Conservation (phyloP, 2,113 vertebrate species). For the Anoura caudifer region DNA sequence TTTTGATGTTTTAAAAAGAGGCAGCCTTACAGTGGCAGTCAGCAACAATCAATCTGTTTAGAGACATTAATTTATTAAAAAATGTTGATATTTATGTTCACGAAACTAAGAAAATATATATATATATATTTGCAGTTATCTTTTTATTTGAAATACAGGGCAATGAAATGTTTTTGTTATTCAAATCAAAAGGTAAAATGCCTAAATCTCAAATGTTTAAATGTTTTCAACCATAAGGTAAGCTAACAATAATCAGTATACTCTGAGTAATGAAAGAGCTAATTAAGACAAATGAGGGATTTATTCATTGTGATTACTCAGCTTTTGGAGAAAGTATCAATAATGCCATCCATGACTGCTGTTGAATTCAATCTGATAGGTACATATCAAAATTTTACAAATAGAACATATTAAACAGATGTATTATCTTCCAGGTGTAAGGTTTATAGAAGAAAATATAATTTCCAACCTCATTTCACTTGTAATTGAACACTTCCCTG, state of each 20-base stretch:
- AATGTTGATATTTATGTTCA: neutral
- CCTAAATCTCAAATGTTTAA: conserved; percentile 5
- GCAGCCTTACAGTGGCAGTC: neutral
- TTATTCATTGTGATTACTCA: neutral
- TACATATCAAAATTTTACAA: conserved; percentile 47
- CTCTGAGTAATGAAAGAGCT: neutral
- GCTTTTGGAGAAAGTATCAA: neutral
- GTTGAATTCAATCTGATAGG: conserved; percentile 13
- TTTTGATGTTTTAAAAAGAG: neutral
- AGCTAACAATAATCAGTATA: neutral
- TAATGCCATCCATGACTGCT: neutral
- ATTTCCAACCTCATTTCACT: conserved; percentile 70
- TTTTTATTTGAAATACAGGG: neutral
- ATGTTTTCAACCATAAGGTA: conserved; percentile 3
- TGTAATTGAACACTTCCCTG: conserved; percentile 66
- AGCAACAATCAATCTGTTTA: neutral
- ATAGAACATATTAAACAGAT: conserved; percentile 67
- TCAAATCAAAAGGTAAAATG: neutral
- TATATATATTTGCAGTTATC: neutral
- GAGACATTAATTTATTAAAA: neutral
- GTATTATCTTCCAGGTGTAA: conserved; percentile 69
- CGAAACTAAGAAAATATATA: neutral
- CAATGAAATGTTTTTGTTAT: neutral
- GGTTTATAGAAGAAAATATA: conserved; percentile 71
- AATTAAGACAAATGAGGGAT: conserved; percentile 20